These are phyloP conservation scores for Oxytorus armatus DNA, from an alignment of 2,888 invertebrate species.

Conservation along the genomic window DNA sequence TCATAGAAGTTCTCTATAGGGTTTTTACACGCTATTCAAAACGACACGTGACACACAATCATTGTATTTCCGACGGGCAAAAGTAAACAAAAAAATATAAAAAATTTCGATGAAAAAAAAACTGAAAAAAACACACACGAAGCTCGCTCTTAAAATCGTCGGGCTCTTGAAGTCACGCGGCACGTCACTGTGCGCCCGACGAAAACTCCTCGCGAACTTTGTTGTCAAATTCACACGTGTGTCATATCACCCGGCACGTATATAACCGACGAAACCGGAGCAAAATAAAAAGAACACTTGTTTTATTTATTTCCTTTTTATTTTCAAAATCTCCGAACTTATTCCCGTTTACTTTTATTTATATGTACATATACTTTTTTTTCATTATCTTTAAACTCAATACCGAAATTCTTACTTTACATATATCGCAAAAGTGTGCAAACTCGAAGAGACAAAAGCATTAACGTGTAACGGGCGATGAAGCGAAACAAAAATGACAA, in stretches of 20 bases:
- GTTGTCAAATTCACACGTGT: constrained; percentile 81
- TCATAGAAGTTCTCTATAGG: constrained; percentile 13
- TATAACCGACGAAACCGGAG: background rate
- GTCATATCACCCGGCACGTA: constrained; percentile 26
- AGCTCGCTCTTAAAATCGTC: constrained; percentile 47
- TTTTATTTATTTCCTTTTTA: background rate
- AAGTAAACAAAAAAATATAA: constrained; percentile 8
- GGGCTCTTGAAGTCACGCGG: constrained; percentile 57
- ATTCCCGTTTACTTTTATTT: background rate
- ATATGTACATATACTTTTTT: background rate
- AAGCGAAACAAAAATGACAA: too few relatives aligned
- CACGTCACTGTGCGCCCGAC: constrained; percentile 77
- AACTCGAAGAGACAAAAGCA: too few relatives aligned
- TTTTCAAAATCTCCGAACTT: background rate
- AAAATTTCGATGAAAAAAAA: background rate
- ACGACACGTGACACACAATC: background rate
- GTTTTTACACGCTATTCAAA: constrained; percentile 16
- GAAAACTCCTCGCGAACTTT: constrained; percentile 79
- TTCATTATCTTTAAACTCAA: background rate
- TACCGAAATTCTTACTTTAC: too few relatives aligned
- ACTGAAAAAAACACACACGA: constrained; percentile 32
- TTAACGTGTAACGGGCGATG: too few relatives aligned
- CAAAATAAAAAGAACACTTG: constrained; percentile 13
- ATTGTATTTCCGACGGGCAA: background rate
- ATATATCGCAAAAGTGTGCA: too few relatives aligned